Percentiles rank a stretch among this genome's conserved stretches.
These are phyloP conservation scores for Podargus strigoides DNA, from an alignment of 2,797 vertebrate genomes.

Conservation along the genomic window DNA sequence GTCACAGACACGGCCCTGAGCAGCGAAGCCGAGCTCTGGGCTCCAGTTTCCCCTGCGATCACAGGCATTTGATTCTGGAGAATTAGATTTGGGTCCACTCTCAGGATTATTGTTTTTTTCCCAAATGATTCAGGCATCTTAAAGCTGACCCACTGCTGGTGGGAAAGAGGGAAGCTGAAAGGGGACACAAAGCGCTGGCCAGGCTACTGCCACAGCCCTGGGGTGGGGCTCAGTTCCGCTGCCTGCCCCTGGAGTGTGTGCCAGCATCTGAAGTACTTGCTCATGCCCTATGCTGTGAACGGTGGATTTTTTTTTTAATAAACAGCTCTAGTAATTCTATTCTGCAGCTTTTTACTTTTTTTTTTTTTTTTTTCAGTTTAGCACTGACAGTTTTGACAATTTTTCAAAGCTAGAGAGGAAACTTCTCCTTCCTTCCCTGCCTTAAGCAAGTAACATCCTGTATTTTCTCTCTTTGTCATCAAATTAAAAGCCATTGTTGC, in stretches of 20 bases:
- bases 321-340: not conserved
- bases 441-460: not conserved
- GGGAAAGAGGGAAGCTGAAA: not conserved
- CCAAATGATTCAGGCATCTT: not conserved
- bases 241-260: not conserved
- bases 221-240: not conserved
- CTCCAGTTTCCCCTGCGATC: not conserved
- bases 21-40: not conserved
- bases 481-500: not conserved
- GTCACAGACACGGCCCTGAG: not conserved
- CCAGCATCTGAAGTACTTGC: not conserved
- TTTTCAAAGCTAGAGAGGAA: not conserved
- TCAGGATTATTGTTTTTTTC: not conserved
- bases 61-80: not conserved
- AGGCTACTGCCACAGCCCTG: not conserved
- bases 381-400: not conserved
- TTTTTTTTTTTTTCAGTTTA: not conserved
- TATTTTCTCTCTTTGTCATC: not conserved
- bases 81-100: not conserved
- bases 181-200: not conserved
- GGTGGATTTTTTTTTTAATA: not conserved
- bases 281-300: not conserved
- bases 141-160: not conserved
- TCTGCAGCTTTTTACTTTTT: not conserved
- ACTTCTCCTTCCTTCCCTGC: not conserved